These are phyloP conservation scores for Heteromyza rotundicornis DNA, from an alignment of 2,888 invertebrate genomes.

Conservation along the genomic window DNA sequence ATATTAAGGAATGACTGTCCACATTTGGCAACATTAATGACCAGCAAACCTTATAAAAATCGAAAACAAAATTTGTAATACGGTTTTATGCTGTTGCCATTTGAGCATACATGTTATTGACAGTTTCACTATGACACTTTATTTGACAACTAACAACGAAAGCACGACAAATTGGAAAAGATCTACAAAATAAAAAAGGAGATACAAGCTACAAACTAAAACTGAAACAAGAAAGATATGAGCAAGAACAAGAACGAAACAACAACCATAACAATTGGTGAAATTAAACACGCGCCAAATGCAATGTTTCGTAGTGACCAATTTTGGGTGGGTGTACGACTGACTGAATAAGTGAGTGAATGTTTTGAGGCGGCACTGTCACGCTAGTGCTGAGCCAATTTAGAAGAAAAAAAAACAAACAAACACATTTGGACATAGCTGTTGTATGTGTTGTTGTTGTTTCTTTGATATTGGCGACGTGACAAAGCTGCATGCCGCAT, in stretches of 20 bases:
- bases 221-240: neutral
- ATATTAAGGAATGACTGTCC: no score
- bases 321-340: neutral
- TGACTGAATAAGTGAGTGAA: neutral
- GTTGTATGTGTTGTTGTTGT: neutral
- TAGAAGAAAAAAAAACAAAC: constrained; percentile 3
- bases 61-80: no score
- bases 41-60: no score
- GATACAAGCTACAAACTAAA: neutral
- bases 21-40: no score
- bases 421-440: no score
- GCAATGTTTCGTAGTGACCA: no score
- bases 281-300: constrained; percentile 20
- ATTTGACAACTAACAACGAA: neutral
- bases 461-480: neutral
- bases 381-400: neutral
- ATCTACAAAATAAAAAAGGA: constrained; percentile 1
- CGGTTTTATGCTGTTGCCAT: no score
- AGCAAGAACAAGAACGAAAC: neutral
- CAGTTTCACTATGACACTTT: constrained; percentile 10
- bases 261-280: constrained; percentile 11
- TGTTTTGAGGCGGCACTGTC: neutral
- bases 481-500: no score
- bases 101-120: no score
- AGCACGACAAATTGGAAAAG: neutral